Base-by-base conservation (phyloP, 1,140 invertebrate genomes). In the Drosophila novamexicana region DNA sequence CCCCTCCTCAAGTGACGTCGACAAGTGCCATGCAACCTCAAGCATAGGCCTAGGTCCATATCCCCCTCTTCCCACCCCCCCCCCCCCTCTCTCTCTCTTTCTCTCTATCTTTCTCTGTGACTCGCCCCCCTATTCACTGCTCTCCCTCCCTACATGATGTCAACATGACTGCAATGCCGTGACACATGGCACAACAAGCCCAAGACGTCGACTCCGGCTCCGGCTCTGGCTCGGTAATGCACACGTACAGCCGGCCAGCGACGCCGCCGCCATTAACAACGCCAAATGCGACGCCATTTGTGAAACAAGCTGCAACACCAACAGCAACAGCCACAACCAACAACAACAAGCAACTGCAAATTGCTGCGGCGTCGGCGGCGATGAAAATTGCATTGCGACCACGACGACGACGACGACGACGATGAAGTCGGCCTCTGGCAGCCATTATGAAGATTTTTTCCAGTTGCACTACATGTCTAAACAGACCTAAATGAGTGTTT, bases 161-260 rank as follows among this genome's bases (percentile, higher is more conserved):
- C 84, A 89, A 89, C 84, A 89, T 89, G 80, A 80, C 84, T 89
- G 84, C 84, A 89, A 69, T 79, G 80, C 80, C 74, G 84, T 89
- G 84, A 89, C 84, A 89, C 84, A 88, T 88, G 84, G 84, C 84
- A 89, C 84, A 88, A 88, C 83, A 88, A 88, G 83, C 84, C 84
- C 79, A 86, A 86, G 83, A 86, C 86, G 76, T 79, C 83, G 65
- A 52, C 62, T 61, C 49, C 58, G 61, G 40, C 74, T 49, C 40
- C 34, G 29, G 36, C 42, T 44, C 18, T 40, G 39, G 29, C 66
- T 39, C 44, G 65, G 64, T 64, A 75, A 68, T 75, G 72, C 74
- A 77, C 66, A 77, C 68, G 74, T 79, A 69, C 76, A 78, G 62
- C 61, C 64, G 74, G 61, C 67, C 64, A 69, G 59, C 76, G 72